Evolutionary conservation across 2,797 vertebrate genomes (phyloP).

Genomic region (Vipera ursinii): DNA sequence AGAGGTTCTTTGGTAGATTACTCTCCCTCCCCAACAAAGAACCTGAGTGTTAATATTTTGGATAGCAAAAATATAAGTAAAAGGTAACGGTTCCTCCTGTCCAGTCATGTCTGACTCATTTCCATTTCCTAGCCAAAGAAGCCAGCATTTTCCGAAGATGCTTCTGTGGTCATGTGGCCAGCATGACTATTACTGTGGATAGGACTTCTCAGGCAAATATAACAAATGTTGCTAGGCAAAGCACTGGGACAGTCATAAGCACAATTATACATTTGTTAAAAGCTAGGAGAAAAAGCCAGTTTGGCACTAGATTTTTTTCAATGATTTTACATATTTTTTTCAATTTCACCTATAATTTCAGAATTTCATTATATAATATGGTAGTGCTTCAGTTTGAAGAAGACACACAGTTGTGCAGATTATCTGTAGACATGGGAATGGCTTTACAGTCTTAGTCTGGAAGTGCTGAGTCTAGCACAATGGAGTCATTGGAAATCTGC

Average conservation of each 20-base stretch:
- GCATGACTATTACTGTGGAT: neutral
- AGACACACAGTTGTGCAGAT: neutral
- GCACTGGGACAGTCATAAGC: neutral
- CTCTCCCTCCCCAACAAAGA: neutral
- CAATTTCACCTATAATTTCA: neutral
- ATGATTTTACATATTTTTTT: neutral
- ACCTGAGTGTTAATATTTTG: neutral
- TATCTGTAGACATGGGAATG: neutral
- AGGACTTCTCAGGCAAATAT: neutral
- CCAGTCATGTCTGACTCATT: neutral
- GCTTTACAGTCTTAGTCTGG: neutral
- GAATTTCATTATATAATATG: no score
- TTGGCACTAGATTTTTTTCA: neutral
- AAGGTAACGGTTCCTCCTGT: neutral
- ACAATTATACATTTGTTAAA: neutral
- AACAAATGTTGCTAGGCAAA: neutral
- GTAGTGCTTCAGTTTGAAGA: neutral
- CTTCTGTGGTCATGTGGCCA: neutral
- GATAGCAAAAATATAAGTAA: neutral
- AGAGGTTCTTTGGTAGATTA: neutral
- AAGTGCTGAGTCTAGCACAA: neutral
- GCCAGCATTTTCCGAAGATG: neutral
- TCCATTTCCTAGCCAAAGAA: neutral
- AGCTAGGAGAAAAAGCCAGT: neutral
- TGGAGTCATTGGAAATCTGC: neutral